These are phyloP conservation scores for Platanista minor DNA, from an alignment of 2,113 vertebrate species.

Conservation along the genomic window DNA sequence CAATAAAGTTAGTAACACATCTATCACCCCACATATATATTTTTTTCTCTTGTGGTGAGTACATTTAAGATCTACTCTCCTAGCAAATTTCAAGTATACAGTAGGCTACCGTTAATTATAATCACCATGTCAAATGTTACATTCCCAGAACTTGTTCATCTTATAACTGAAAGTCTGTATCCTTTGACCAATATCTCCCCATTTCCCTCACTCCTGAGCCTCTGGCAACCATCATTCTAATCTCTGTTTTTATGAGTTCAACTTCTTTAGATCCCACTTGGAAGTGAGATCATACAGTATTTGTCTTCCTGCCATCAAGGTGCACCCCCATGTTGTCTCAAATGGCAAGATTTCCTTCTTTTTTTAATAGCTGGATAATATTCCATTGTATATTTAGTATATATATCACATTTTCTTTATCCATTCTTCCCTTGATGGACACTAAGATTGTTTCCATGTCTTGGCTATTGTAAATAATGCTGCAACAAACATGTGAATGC, in stretches of 20 bases:
- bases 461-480: background rate
- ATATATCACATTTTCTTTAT: background rate
- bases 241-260: background rate
- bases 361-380: background rate
- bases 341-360: background rate
- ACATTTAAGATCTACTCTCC: background rate
- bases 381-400: background rate
- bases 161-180: background rate
- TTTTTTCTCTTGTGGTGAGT: background rate
- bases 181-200: background rate
- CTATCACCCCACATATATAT: background rate
- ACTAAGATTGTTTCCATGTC: background rate
- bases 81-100: background rate
- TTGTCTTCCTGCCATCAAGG: background rate
- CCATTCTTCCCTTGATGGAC: background rate
- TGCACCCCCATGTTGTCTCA: background rate
- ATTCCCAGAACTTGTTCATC: background rate
- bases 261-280: background rate
- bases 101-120: background rate
- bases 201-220: background rate
- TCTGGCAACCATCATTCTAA: background rate
- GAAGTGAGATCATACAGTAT: background rate
- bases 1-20: background rate
- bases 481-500: background rate
- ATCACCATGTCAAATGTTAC: background rate